Evolutionary conservation across 2,113 vertebrate genomes (phyloP).

Genomic region (Glareola pratincola): DNA sequence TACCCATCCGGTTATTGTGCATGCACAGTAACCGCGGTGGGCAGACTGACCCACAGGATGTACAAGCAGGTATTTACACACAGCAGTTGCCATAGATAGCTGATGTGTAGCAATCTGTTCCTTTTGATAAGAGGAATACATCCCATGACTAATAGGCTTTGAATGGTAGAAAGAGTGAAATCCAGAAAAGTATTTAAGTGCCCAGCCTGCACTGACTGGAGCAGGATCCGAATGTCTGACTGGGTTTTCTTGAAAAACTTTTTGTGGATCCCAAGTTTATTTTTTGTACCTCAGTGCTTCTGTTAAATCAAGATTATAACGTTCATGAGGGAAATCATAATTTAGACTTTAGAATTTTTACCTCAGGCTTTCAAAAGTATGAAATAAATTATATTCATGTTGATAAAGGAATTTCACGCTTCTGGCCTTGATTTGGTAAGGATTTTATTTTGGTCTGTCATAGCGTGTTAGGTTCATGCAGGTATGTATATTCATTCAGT

Average conservation of each 20-base stretch:
- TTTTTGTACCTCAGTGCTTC: not conserved
- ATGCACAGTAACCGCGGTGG: accelerated
- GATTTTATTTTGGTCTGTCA: not conserved
- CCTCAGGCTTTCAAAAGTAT: not conserved
- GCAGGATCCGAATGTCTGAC: not conserved
- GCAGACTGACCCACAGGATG: not conserved
- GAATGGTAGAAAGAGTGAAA: not conserved
- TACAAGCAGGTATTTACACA: not conserved
- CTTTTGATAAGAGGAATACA: not conserved
- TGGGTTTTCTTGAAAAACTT: not conserved
- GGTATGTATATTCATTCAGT: not conserved
- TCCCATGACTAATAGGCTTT: not conserved
- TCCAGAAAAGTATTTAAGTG: not conserved
- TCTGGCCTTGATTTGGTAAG: not conserved
- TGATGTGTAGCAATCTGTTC: not conserved
- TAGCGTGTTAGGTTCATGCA: not conserved
- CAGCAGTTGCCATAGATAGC: not conserved
- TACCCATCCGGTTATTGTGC: slow-evolving; percentile 36
- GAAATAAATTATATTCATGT: not conserved
- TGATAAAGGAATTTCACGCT: not conserved
- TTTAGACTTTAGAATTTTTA: not conserved
- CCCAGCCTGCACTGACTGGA: not conserved
- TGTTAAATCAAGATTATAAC: not conserved
- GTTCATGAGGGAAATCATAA: not conserved
- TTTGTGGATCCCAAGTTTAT: not conserved